Base-by-base conservation (phyloP, 2,888 invertebrate genomes). In the Phyto melanocephala region DNA sequence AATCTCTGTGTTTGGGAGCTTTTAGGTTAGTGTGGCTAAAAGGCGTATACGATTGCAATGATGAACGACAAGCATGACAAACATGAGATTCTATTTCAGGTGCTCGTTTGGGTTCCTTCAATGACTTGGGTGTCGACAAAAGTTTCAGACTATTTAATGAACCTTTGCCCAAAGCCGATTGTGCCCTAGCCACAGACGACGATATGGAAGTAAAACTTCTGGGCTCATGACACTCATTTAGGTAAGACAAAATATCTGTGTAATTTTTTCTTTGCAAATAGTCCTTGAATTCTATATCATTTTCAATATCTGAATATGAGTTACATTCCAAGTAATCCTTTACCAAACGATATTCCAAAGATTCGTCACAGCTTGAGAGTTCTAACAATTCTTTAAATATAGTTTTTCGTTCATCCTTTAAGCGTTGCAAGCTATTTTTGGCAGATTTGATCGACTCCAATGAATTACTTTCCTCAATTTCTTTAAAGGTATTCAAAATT, bases 251-350 rank as follows among this genome's bases (percentile, higher is more conserved):
- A 11, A 91, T 90, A 81, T 91, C 91, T 52, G 87, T 86, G 68
- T 91, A 91, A 83, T 91, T 90, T 70, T 91, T 91, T 47, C 90
- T 88, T 50, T 89, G 87, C 33, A 91, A 83, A 85, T 91, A 91
- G 13, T 89, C 87, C 80, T 90, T 90, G 62, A 91, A 91, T 52
- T 90, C 89, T 0, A 84, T 86, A 80, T 91, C 91, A 80, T 90
- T 90, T 60, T 90, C 89, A 58, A 91, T 91, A 42, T 91, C 91
- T 1, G 91, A 90, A 77, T 90, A 91, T 0, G 90, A 90, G 84
- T 90, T 90, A n/a, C 89, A 89, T 75, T 91, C 91, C 37, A 91
- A 85, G 71, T 91, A 91, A 68, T 91, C 90, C 78, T 90, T 90
- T 22, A 91, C 87, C 67, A 91, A 83, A 15, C 89, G 88, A 85